These are phyloP conservation scores for Ammospiza caudacuta DNA, from an alignment of 2,113 vertebrate species.

Conservation along the genomic window DNA sequence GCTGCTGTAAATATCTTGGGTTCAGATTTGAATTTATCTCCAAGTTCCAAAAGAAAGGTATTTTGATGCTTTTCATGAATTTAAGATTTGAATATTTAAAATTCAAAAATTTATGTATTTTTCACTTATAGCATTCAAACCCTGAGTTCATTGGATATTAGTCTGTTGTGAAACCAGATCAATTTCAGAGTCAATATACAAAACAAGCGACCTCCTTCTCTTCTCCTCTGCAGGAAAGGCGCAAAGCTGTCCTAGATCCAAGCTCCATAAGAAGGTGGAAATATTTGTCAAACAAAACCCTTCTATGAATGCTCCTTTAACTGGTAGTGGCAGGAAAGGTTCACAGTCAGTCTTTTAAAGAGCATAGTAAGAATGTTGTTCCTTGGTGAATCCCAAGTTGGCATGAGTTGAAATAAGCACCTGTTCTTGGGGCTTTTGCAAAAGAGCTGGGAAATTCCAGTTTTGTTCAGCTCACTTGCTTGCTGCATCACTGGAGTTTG, in stretches of 20 bases:
- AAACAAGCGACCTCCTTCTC: background rate
- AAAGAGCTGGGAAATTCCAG: conserved; percentile 18
- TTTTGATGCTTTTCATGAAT: background rate
- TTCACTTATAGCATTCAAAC: background rate
- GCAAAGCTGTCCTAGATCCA: background rate
- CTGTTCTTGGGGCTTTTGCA: conserved; percentile 10
- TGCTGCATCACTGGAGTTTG: background rate
- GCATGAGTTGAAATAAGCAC: background rate
- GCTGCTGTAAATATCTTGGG: background rate
- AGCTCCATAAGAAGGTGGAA: background rate
- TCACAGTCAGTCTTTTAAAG: background rate
- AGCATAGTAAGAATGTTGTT: conserved; percentile 2
- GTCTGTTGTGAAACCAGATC: background rate
- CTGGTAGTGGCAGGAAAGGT: background rate
- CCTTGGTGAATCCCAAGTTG: background rate
- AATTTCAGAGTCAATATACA: background rate
- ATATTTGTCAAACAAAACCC: background rate
- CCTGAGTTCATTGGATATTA: background rate
- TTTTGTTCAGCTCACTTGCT: background rate
- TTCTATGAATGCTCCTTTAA: conserved; percentile 7
- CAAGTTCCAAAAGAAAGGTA: background rate
- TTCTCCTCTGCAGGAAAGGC: background rate
- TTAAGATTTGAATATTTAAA: background rate
- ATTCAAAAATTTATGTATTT: background rate
- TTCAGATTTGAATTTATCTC: background rate